phyloP scores from a whole-genome alignment of 2,888 invertebrate species.

The Metallyticus violacea region DNA sequence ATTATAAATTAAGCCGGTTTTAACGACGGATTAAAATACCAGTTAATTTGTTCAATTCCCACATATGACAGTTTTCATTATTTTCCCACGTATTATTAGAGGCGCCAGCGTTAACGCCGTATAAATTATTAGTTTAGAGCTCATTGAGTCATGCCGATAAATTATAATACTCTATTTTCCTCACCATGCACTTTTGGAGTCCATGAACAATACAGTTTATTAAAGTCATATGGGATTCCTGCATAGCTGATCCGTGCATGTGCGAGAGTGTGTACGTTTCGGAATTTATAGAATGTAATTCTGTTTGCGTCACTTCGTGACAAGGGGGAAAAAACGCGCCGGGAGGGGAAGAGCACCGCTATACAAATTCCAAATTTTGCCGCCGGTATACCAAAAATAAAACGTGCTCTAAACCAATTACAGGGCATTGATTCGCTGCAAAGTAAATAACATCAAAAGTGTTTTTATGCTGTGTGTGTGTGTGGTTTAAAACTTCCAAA shows the following conservation, averaged over 20 bases:
- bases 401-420: background rate
- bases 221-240: background rate
- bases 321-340: background rate
- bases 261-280: background rate
- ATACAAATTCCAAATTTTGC: background rate
- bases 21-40: background rate
- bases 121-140: background rate
- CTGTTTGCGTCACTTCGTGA: background rate
- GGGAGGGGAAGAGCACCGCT: background rate
- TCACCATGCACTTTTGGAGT: background rate
- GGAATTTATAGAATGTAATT: background rate
- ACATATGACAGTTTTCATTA: background rate
- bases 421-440: background rate
- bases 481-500: background rate
- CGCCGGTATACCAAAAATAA: background rate
- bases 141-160: background rate
- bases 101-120: background rate
- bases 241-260: background rate
- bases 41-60: background rate
- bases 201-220: background rate
- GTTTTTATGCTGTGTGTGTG: background rate
- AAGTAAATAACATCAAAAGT: background rate
- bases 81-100: background rate
- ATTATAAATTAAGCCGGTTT: too few relatives aligned
- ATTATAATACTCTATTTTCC: background rate